phyloP scores from a whole-genome alignment of 2,113 vertebrate genomes.

The Aspidoscelis tigris region DNA sequence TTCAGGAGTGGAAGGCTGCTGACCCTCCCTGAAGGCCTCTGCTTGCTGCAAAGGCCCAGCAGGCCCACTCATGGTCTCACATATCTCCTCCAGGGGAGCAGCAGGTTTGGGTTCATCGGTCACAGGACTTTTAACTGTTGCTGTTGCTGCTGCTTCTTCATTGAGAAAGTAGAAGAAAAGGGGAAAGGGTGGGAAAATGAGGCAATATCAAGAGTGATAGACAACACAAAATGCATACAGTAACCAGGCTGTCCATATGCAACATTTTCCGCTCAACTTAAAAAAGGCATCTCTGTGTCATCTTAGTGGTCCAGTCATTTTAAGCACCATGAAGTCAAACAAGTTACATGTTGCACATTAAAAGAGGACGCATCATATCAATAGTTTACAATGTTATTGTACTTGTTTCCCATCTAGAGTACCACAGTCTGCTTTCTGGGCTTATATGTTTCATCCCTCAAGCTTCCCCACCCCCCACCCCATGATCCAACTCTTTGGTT shows the following conservation, averaged over 20 bases:
- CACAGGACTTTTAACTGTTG: conserved; percentile 85
- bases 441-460: background rate
- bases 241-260: conserved; percentile 52
- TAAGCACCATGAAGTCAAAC: conserved; percentile 9
- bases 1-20: conserved; percentile 73
- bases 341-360: background rate
- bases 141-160: conserved; percentile 83
- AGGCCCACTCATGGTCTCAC: conserved; percentile 82
- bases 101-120: conserved; percentile 83
- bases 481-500: background rate
- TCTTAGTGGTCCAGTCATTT: conserved; percentile 22
- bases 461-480: too few relatives aligned
- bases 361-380: background rate
- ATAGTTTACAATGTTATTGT: conserved; percentile 16
- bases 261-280: conserved; percentile 74
- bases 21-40: conserved; percentile 80
- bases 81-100: conserved; percentile 84
- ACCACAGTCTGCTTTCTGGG: background rate
- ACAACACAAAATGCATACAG: conserved; percentile 76
- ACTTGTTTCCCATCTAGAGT: conserved; percentile 33
- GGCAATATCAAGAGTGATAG: conserved; percentile 88
- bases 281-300: background rate
- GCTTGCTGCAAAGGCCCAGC: conserved; percentile 80
- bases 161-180: conserved; percentile 58
- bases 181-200: conserved; percentile 83